phyloP scores from a whole-genome alignment of 2,888 invertebrate genomes.

The Mimachlamys varia region DNA sequence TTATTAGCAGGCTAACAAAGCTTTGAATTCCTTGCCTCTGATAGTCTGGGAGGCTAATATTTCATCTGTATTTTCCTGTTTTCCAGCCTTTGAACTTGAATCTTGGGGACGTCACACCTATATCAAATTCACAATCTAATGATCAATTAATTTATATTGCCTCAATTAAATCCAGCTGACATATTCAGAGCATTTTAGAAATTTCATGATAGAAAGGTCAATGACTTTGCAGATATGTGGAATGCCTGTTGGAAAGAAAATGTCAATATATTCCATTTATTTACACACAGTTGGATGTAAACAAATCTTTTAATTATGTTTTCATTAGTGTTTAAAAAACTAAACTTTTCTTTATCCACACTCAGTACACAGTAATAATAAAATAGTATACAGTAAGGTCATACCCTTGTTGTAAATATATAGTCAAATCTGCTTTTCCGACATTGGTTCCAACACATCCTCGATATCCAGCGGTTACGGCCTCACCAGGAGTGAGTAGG shows the following conservation, averaged over 20 bases:
- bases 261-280: no score
- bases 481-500: no score
- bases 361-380: no score
- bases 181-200: background rate
- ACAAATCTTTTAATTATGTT: no score
- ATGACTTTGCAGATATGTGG: background rate
- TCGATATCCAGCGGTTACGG: no score
- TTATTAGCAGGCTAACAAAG: background rate
- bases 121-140: conserved; percentile 21
- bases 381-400: no score
- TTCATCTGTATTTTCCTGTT: background rate
- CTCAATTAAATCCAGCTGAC: background rate
- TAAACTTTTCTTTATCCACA: no score
- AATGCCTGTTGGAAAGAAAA: background rate
- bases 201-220: background rate
- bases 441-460: no score
- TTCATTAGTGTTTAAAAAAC: no score
- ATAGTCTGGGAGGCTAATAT: background rate
- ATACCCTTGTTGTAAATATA: no score
- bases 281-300: no score
- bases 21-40: background rate
- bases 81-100: background rate
- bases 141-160: background rate
- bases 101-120: background rate
- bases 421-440: no score